phyloP scores from a whole-genome alignment of 2,113 vertebrate species.

The Pithys albifrons region DNA sequence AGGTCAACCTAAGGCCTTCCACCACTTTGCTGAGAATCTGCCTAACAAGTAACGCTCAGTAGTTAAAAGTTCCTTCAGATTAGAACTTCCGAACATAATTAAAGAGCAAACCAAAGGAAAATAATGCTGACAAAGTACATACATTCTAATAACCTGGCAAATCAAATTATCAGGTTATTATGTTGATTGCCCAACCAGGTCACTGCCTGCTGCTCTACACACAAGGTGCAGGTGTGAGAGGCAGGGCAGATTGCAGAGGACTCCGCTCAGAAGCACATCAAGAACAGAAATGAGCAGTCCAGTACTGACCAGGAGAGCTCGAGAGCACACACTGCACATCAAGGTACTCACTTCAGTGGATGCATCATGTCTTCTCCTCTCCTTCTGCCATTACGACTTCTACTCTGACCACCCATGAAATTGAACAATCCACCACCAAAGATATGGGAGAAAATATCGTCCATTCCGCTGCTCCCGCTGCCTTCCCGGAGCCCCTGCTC shows the following conservation, averaged over 20 bases:
- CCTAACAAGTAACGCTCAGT: background rate
- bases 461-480: slow-evolving; percentile 93
- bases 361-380: slow-evolving; percentile 99
- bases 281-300: background rate
- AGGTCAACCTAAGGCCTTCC: background rate
- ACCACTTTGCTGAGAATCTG: background rate
- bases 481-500: slow-evolving; percentile 97
- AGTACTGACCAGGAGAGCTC: background rate
- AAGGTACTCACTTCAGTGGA: slow-evolving; percentile 89
- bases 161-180: background rate
- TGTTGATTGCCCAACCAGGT: background rate
- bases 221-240: background rate
- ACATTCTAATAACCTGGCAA: background rate
- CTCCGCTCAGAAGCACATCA: background rate
- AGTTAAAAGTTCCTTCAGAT: background rate
- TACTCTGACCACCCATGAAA: slow-evolving; percentile 94
- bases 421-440: slow-evolving; percentile 97
- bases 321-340: background rate
- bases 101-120: background rate
- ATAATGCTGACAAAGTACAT: background rate
- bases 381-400: slow-evolving; percentile 92
- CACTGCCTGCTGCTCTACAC: background rate
- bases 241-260: background rate
- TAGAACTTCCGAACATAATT: background rate
- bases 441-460: slow-evolving; percentile 99